Percentiles rank a stretch among this genome's conserved stretches.
These are phyloP conservation scores for Aegotheles bennettii DNA, from an alignment of 2,113 vertebrate genomes.

Conservation along the genomic window DNA sequence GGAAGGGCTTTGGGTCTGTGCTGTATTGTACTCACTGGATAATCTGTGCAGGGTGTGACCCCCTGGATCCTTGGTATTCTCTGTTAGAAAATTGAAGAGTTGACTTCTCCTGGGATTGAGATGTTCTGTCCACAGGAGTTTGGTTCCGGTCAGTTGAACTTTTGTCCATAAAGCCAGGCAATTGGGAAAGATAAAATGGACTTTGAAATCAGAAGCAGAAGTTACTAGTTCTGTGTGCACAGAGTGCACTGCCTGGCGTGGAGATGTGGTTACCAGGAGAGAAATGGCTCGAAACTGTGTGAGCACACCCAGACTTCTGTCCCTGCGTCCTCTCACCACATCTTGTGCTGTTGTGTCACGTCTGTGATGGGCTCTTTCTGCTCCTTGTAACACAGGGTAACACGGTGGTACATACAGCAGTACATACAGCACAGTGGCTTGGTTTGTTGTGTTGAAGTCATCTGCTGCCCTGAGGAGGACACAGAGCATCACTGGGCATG, in stretches of 20 bases:
- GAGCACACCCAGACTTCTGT: not conserved
- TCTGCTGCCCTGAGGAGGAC: not conserved
- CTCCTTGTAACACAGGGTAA: not conserved
- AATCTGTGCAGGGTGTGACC: not conserved
- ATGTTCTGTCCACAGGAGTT: not conserved
- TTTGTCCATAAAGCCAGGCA: not conserved
- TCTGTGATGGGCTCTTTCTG: not conserved
- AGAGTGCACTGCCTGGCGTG: fast-evolving
- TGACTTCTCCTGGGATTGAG: not conserved
- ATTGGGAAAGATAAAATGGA: not conserved
- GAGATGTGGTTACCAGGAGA: not conserved
- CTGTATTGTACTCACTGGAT: not conserved
- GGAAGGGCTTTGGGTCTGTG: not conserved
- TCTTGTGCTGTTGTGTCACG: not conserved
- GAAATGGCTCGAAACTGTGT: not conserved
- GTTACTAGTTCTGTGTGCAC: fast-evolving
- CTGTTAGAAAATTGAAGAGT: not conserved
- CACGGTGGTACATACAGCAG: fast-evolving
- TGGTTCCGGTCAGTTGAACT: not conserved
- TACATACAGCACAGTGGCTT: not conserved
- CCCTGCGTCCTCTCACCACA: not conserved
- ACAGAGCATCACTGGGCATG: fast-evolving
- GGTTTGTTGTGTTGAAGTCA: not conserved
- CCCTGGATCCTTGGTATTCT: fast-evolving
- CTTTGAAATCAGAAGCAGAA: not conserved